Percentiles rank a stretch among this genome's conserved stretches.
These are phyloP conservation scores for Pteronotus mesoamericanus DNA, from an alignment of 2,797 vertebrate genomes.

Conservation along the genomic window DNA sequence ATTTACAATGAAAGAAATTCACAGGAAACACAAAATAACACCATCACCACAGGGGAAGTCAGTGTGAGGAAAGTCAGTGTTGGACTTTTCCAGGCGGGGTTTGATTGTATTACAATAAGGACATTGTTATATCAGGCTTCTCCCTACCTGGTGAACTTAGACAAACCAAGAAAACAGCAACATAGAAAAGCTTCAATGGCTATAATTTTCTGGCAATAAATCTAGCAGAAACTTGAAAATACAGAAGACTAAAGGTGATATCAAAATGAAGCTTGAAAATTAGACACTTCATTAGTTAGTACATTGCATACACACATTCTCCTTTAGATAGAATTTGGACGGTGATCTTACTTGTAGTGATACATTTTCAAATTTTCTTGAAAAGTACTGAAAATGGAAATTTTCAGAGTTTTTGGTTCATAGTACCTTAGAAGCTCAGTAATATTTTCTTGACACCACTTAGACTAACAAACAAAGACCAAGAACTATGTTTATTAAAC, in stretches of 20 bases:
- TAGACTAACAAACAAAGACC: not conserved
- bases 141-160: not conserved
- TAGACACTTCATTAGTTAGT: not conserved
- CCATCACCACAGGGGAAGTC: not conserved
- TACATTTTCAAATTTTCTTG: not conserved
- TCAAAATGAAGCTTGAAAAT: not conserved
- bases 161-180: not conserved
- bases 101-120: not conserved
- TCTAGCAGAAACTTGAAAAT: not conserved
- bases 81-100: not conserved
- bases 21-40: not conserved
- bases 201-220: not conserved
- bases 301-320: not conserved
- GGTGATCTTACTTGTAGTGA: not conserved
- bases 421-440: not conserved
- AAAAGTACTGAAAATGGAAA: not conserved
- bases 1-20: not conserved
- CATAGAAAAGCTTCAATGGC: not conserved
- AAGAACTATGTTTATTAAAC: not conserved
- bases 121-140: not conserved
- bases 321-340: not conserved
- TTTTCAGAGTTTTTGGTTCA: not conserved
- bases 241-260: not conserved
- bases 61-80: not conserved
- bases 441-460: not conserved